Conservation (phyloP, 2,113 vertebrate species). For the Nesoenas mayeri region DNA sequence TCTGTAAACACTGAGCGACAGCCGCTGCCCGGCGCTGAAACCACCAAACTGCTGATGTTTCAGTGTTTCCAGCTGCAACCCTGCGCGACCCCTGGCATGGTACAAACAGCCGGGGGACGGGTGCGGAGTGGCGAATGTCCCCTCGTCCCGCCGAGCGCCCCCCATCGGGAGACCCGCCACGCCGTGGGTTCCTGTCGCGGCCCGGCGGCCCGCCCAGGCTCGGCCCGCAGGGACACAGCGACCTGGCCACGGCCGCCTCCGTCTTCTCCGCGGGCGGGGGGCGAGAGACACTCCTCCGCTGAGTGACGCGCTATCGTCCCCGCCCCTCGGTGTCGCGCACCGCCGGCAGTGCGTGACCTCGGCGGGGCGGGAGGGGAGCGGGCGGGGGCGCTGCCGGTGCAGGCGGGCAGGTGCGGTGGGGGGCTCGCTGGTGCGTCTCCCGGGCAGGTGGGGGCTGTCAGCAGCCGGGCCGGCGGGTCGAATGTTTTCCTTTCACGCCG, state of each 20-base stretch:
- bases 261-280: neutral
- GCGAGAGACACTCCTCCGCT: neutral
- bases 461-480: neutral
- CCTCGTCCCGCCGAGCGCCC: too few relatives aligned
- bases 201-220: neutral
- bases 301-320: neutral
- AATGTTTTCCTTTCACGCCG: rapidly evolving
- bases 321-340: neutral
- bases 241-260: too few relatives aligned
- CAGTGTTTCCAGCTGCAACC: rapidly evolving
- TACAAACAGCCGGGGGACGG: neutral
- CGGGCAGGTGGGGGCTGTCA: neutral
- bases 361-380: neutral
- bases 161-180: too few relatives aligned
- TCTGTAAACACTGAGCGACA: neutral
- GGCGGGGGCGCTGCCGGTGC: neutral
- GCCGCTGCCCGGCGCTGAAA: neutral
- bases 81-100: rapidly evolving
- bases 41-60: rapidly evolving
- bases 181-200: too few relatives aligned
- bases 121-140: neutral
- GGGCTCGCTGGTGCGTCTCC: neutral
- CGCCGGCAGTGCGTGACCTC: neutral
- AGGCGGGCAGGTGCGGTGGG: neutral
- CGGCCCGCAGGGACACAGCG: neutral